A percentile compares a stretch with the other conserved stretches of the same genome.
Evolutionary conservation across 1,140 invertebrate genomes (phyloP).

Genomic region (Metopolophium dirhodum): DNA sequence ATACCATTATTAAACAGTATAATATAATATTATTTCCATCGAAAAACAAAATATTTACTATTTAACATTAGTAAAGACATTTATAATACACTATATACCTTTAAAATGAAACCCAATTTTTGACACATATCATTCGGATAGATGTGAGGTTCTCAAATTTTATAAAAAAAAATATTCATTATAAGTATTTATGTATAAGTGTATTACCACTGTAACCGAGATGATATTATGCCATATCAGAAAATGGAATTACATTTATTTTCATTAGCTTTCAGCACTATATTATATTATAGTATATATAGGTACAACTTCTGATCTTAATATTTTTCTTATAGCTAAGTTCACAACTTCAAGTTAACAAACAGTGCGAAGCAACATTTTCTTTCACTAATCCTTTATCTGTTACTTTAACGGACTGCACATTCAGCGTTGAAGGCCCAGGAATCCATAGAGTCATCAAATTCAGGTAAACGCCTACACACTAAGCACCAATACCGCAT

Average conservation of each 20-base stretch:
- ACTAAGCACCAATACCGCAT: not conserved
- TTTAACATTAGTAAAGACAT: no score
- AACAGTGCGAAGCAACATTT: constrained; percentile 16
- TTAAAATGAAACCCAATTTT: no score
- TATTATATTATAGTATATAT: not conserved
- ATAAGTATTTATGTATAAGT: no score
- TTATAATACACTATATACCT: no score
- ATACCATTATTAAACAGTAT: no score
- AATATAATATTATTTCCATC: not conserved
- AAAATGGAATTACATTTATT: no score
- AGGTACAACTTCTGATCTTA: not conserved
- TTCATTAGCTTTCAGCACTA: not conserved
- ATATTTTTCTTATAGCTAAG: constrained; percentile 16
- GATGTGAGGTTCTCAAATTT: no score
- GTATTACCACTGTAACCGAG: not conserved
- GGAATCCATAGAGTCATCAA: constrained; percentile 24
- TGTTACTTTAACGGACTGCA: constrained; percentile 8
- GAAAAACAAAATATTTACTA: not conserved
- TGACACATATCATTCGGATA: no score
- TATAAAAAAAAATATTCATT: no score
- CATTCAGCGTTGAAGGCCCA: constrained; percentile 41
- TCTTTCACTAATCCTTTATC: constrained; percentile 25
- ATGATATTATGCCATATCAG: no score
- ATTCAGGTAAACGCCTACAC: not conserved
- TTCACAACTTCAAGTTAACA: constrained; percentile 19